phyloP scores from a whole-genome alignment of 2,797 vertebrate genomes.

The Schizopygopsis malacanthus region DNA sequence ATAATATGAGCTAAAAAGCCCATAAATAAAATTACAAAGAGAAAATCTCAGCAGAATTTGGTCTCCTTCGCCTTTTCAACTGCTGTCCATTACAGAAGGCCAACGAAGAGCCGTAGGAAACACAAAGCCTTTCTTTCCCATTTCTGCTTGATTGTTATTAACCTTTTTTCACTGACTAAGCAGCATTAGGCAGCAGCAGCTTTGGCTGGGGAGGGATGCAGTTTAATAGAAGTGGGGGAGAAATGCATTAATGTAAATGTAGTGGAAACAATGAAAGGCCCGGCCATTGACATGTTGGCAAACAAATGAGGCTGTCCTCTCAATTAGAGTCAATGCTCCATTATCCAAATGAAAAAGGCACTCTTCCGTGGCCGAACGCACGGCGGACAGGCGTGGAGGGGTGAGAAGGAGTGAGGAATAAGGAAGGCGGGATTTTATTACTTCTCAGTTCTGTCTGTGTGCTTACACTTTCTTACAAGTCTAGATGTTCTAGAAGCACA shows the following conservation, averaged over 20 bases:
- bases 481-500: constrained; percentile 5
- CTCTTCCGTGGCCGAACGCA: constrained; percentile 59
- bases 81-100: constrained; percentile 35
- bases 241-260: constrained; percentile 73
- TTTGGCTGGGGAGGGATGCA: constrained; percentile 59
- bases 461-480: constrained; percentile 11
- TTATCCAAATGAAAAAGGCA: constrained; percentile 70
- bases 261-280: constrained; percentile 71
- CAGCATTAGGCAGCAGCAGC: constrained; percentile 66
- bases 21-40: constrained; percentile 45
- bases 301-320: constrained; percentile 70
- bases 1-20: constrained; percentile 15
- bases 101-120: constrained; percentile 50
- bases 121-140: constrained; percentile 48
- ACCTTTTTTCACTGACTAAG: constrained; percentile 69
- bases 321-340: constrained; percentile 71
- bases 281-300: constrained; percentile 70
- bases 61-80: constrained; percentile 39
- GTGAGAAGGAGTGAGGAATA: constrained; percentile 40
- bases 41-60: constrained; percentile 52
- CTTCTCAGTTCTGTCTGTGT: constrained; percentile 26
- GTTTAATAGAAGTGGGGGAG: constrained; percentile 67
- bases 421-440: constrained; percentile 23
- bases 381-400: constrained; percentile 57
- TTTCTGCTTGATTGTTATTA: constrained; percentile 66